phyloP scores from a whole-genome alignment of 1,140 invertebrate species.

The Eufriesea mexicana region DNA sequence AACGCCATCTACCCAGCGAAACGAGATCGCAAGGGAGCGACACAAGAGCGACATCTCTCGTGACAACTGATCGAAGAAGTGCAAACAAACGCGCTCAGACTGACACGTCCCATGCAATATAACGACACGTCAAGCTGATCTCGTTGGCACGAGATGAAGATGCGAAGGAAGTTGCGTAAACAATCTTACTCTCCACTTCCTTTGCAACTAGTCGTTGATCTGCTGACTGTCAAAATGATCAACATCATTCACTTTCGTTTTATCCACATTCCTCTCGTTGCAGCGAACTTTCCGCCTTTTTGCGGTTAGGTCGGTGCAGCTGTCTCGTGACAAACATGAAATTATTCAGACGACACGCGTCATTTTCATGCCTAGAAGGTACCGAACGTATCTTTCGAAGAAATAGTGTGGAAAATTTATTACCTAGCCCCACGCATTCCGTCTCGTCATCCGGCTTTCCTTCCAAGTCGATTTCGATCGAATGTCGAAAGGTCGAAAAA shows the following conservation, averaged over 20 bases:
- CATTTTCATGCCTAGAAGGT: neutral
- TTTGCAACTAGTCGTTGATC: no score
- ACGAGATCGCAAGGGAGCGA: no score
- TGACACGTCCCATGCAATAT: no score
- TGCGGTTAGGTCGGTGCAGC: neutral
- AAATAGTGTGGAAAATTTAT: neutral
- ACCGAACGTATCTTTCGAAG: neutral
- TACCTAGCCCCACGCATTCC: neutral
- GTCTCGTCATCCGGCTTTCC: neutral
- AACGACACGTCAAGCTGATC: no score
- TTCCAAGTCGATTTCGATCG: neutral
- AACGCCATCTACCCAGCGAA: no score
- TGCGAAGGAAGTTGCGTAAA: no score
- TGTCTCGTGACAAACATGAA: conserved; percentile 18
- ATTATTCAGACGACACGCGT: neutral
- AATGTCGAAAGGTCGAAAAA: neutral
- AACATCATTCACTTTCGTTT: neutral
- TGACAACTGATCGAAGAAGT: no score
- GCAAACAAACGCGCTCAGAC: no score
- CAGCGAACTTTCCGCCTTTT: neutral
- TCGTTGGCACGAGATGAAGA: no score
- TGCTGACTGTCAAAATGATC: neutral
- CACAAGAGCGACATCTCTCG: no score
- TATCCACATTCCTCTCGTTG: neutral
- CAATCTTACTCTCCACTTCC: no score